These are phyloP conservation scores for Drosophila ironensis DNA, from an alignment of 1,140 invertebrate species.

Conservation along the genomic window DNA sequence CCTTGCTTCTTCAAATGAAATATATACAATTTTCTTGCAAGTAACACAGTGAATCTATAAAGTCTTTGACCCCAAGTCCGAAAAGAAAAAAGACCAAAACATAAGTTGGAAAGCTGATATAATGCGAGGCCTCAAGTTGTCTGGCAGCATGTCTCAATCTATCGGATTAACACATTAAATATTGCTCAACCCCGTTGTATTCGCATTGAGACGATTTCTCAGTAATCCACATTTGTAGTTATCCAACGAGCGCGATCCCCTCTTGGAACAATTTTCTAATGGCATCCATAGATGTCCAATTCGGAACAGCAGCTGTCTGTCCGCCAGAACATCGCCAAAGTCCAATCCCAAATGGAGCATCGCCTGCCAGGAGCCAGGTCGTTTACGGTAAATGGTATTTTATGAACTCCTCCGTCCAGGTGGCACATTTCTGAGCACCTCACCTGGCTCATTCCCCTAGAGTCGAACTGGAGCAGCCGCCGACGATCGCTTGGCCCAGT, in stretches of 20 bases:
- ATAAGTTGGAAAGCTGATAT: background rate
- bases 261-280: slow-evolving; percentile 4
- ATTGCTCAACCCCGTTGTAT: slow-evolving; percentile 22
- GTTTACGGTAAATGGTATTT: slow-evolving; percentile 44
- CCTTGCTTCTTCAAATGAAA: too few relatives aligned
- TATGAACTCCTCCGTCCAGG: slow-evolving; percentile 11
- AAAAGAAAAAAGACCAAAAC: background rate
- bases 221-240: slow-evolving; percentile 5
- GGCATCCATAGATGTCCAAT: slow-evolving; percentile 14
- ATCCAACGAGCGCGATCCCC: slow-evolving; percentile 16
- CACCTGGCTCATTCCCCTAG: slow-evolving; percentile 30
- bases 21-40: too few relatives aligned
- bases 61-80: background rate
- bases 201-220: background rate
- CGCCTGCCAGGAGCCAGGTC: slow-evolving; percentile 25
- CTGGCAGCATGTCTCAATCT: background rate
- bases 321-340: slow-evolving; percentile 8
- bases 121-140: slow-evolving; percentile 1
- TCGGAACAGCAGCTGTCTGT: slow-evolving; percentile 1
- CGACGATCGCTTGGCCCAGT: slow-evolving; percentile 52
- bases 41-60: too few relatives aligned
- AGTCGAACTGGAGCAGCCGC: slow-evolving; percentile 31
- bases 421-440: slow-evolving; percentile 30
- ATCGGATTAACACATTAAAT: slow-evolving; percentile 19
- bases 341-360: slow-evolving; percentile 35